phyloP scores from a whole-genome alignment of 2,113 vertebrate species.

The mouse (Mus musculus) region GRCm39 chr1:150460001-150460500 shows the following conservation, averaged over 20 bases:
- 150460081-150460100: background rate
- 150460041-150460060: background rate
- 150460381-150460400: background rate
- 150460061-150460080: background rate
- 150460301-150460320: rapidly evolving
- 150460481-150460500: background rate
- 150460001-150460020: background rate
- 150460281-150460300: background rate
- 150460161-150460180: conserved; percentile 5
- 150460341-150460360: background rate
- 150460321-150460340: background rate
- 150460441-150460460: background rate
- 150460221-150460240: background rate
- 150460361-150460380: background rate
- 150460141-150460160: background rate
- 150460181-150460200: conserved; percentile 3
- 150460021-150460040: background rate
- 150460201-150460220: background rate
- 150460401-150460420: background rate
- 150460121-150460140: background rate
- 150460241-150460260: background rate
- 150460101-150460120: background rate
- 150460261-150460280: background rate
- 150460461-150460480: background rate
- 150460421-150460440: background rate